Percentiles rank a stretch among this genome's conserved stretches.
Conservation (phyloP, 37 sponge, comb jelly and placozoan species). For the Eunapius fragilis region DNA sequence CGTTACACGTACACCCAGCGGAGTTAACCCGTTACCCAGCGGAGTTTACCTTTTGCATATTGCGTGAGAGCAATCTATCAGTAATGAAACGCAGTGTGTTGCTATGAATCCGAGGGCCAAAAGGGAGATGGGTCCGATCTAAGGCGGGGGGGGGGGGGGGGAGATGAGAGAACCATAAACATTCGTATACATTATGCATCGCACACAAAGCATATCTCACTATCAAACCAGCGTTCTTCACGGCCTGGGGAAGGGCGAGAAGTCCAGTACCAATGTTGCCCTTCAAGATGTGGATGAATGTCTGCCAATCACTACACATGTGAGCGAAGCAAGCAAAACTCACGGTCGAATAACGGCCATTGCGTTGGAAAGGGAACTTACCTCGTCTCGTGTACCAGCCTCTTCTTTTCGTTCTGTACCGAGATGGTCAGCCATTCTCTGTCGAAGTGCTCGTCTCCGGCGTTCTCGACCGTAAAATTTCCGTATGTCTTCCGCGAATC, state of each 20-base stretch:
- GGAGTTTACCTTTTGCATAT: constrained; percentile 53
- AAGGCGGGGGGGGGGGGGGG: not conserved
- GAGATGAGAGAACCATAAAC: no score
- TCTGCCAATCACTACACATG: constrained; percentile 62
- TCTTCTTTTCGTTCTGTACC: constrained; percentile 12
- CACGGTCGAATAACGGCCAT: no score
- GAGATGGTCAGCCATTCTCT: not conserved
- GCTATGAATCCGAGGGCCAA: constrained; percentile 76
- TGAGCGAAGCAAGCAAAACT: no score
- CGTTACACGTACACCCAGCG: not conserved
- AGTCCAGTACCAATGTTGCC: constrained; percentile 94
- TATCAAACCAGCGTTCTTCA: constrained; percentile 73
- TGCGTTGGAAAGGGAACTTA: not conserved
- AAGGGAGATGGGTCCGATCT: constrained; percentile 62
- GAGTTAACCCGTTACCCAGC: no score
- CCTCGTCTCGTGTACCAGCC: constrained; percentile 25
- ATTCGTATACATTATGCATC: no score
- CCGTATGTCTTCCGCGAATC: not conserved
- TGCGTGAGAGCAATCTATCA: constrained; percentile 54
- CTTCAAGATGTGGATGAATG: constrained; percentile 83
- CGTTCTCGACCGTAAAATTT: not conserved
- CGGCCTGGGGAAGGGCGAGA: constrained; percentile 80
- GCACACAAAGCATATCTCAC: no score
- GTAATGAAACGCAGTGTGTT: constrained; percentile 80
- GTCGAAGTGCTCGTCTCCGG: not conserved